Base-by-base conservation (phyloP, 2,888 invertebrate species). In the Ariolimax columbianus region DNA sequence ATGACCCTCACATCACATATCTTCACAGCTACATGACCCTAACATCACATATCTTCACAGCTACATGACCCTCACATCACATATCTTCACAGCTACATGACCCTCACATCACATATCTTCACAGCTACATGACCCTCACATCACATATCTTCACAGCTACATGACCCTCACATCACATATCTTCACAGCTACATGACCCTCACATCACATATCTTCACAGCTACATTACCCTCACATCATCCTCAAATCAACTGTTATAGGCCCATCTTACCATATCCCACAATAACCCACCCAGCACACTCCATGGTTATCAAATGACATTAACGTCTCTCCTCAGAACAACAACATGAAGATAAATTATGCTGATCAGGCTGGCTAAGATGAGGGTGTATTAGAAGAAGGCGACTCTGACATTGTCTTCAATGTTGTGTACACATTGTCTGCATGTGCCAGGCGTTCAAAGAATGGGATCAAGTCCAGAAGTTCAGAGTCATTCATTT, bases 391-490 rank as follows among this genome's bases (percentile, higher is more conserved):
- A 47, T 86, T 85, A 30, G 87, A 80, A 30, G 88, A 85, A 63
- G 87, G 82, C 77, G 68, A 82, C 40, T 86, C 82, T 68, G 83
- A 88, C 78, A 89, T 88, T 81, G 89, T 90, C 85, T 88, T 89
- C 75, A 94, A 90, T 86, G 93, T 90, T 40, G 91, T 88, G 88
- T 93, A 99, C 90, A 99, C 98, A 95, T 98, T 98, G 95, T 99
- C 98, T 94, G 98, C 97, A 95, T 97, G 97, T 95, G 98, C 97
- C 91, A 99, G 96, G 95, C 97, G 97, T 95, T 99, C 99, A 95
- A 99, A 98, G 95, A 99, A 97, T 91, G 99, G 99, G 95, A 99
- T 97, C 94, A 99, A 96, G 95, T 99, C 99, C 93, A 98, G 96
- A 90, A 99, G 96, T 95, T 99, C 99, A 88, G 97, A 97, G 95